Conservation (phyloP, 2,888 invertebrate species). For the Trissolcus japonicus region DNA sequence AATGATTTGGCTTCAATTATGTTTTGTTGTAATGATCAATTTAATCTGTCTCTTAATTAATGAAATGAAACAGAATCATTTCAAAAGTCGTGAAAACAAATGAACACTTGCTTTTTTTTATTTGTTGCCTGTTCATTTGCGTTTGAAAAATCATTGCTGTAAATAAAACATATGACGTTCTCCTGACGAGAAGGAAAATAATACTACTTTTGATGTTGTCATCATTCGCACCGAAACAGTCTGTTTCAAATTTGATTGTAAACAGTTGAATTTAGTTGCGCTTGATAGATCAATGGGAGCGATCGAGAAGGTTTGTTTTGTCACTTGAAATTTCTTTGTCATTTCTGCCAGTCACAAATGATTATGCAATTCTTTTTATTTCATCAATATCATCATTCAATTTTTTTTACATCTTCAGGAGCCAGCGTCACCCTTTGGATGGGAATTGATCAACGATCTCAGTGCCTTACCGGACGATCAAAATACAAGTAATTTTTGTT, state of each 20-base stretch:
- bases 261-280: slow-evolving; percentile 27
- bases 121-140: not conserved
- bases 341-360: not conserved
- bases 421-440: slow-evolving; percentile 54
- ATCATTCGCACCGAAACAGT: not conserved
- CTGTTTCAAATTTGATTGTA: slow-evolving; percentile 15
- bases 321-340: slow-evolving; percentile 1
- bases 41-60: not conserved
- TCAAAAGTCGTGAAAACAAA: not conserved
- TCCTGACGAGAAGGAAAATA: not conserved
- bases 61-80: not conserved
- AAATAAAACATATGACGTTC: not conserved
- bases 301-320: slow-evolving; percentile 49
- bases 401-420: slow-evolving; percentile 43
- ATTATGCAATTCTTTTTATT: not conserved
- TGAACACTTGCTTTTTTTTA: not conserved
- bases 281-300: slow-evolving; percentile 43
- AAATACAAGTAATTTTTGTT: slow-evolving; percentile 52
- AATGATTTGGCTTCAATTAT: not conserved
- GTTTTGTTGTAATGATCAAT: too few species aligned
- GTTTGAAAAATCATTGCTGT: not conserved
- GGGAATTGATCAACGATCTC: slow-evolving; percentile 63
- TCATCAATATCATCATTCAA: not conserved
- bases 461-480: slow-evolving; percentile 63
- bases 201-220: too few species aligned